Evolutionary conservation across 2,797 vertebrate species (phyloP).

Genomic region (Xiphophorus birchmanni): DNA sequence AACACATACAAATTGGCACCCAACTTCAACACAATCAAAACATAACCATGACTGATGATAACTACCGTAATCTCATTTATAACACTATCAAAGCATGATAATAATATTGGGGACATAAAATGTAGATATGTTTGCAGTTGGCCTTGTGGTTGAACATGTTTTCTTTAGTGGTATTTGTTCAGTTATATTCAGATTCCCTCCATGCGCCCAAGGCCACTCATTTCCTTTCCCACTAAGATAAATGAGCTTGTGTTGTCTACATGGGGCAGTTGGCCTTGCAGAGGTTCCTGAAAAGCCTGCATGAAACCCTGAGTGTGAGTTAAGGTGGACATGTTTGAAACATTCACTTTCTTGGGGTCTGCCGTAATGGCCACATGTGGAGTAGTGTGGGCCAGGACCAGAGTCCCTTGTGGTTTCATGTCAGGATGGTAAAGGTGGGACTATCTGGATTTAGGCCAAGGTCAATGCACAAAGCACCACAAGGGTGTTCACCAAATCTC

Average conservation of each 20-base stretch:
- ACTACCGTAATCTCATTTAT: neutral
- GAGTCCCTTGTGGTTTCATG: conserved; percentile 41
- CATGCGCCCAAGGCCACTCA: neutral
- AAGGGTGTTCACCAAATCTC: conserved; percentile 49
- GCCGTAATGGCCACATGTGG: conserved; percentile 29
- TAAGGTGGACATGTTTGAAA: neutral
- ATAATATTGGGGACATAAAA: neutral
- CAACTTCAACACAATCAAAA: neutral
- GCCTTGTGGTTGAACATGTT: neutral
- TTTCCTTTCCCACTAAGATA: conserved; percentile 60
- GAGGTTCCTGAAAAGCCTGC: conserved; percentile 38
- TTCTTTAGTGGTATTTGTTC: conserved; percentile 3
- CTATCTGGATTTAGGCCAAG: conserved; percentile 62
- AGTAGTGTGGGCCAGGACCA: neutral
- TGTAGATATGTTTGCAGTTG: neutral
- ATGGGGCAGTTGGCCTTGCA: conserved; percentile 49
- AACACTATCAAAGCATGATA: neutral
- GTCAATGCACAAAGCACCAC: conserved; percentile 43
- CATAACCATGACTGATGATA: neutral
- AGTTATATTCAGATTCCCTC: conserved; percentile 16
- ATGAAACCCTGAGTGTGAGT: conserved; percentile 16
- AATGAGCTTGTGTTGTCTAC: conserved; percentile 38
- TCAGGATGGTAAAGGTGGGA: conserved; percentile 59
- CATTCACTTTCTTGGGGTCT: neutral
- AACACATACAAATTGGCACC: neutral